phyloP scores from a whole-genome alignment of 2,113 vertebrate genomes.

The Solenodon paradoxus region DNA sequence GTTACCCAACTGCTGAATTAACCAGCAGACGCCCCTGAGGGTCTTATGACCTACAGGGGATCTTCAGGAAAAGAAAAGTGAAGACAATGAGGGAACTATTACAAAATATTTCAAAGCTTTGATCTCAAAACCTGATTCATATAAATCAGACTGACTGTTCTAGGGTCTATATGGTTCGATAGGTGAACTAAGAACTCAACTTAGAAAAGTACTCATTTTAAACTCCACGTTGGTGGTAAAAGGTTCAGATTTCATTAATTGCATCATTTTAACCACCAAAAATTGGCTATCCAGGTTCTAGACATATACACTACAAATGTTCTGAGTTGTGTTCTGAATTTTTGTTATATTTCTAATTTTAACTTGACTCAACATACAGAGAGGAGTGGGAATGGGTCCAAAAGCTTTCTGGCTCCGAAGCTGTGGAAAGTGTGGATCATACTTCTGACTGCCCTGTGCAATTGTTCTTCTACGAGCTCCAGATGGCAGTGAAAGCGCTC shows the following conservation, averaged over 20 bases:
- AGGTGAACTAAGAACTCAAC: constrained; percentile 24
- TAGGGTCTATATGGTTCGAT: neutral
- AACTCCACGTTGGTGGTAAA: constrained; percentile 42
- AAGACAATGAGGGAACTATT: constrained; percentile 57
- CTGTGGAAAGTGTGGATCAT: constrained; percentile 88
- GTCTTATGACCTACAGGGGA: constrained; percentile 58
- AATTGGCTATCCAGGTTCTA: constrained; percentile 39
- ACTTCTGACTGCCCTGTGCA: constrained; percentile 86
- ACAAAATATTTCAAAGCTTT: constrained; percentile 73
- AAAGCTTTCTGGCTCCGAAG: constrained; percentile 88
- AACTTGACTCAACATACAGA: constrained; percentile 88
- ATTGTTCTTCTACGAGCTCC: constrained; percentile 94
- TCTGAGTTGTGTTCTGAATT: constrained; percentile 82
- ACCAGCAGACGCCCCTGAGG: constrained; percentile 59
- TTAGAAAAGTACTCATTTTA: constrained; percentile 13
- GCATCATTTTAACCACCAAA: constrained; percentile 19
- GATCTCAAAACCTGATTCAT: neutral
- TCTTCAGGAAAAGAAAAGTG: constrained; percentile 55
- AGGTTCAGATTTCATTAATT: constrained; percentile 31
- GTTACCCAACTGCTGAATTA: constrained; percentile 72
- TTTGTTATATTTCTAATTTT: constrained; percentile 88
- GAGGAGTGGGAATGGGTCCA: constrained; percentile 99
- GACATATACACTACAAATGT: constrained; percentile 52
- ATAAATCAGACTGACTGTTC: constrained; percentile 21
- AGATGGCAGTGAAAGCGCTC: constrained; percentile 92